These are phyloP conservation scores for Drosophila gaucha DNA, from an alignment of 2,888 invertebrate species.

Conservation along the genomic window DNA sequence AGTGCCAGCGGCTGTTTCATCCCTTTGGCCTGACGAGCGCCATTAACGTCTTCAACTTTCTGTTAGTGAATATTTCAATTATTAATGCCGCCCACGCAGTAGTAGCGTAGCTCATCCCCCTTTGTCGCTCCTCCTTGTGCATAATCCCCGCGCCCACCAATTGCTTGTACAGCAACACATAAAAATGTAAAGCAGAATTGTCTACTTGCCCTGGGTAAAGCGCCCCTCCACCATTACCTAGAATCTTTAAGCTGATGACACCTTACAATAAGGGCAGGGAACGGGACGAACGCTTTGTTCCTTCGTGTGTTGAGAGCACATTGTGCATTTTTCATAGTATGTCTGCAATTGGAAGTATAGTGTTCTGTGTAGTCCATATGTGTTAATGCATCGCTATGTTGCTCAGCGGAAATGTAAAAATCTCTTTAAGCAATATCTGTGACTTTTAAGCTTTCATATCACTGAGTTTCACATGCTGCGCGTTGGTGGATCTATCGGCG, in stretches of 20 bases:
- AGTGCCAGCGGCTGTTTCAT: slow-evolving; percentile 42
- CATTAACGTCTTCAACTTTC: slow-evolving; percentile 81
- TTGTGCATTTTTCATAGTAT: slow-evolving; percentile 77
- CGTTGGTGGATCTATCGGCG: slow-evolving; percentile 41
- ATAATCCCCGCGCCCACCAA: slow-evolving; percentile 18
- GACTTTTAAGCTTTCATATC: not conserved
- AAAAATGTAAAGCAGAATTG: slow-evolving; percentile 70
- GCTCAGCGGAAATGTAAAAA: not conserved
- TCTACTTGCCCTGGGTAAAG: slow-evolving; percentile 35
- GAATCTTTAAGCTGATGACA: slow-evolving; percentile 68
- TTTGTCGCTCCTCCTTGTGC: not conserved
- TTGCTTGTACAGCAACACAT: slow-evolving; percentile 54
- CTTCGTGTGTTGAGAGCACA: slow-evolving; percentile 63
- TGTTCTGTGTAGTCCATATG: slow-evolving; percentile 30
- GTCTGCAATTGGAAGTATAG: slow-evolving; percentile 58
- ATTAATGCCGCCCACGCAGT: slow-evolving; percentile 70
- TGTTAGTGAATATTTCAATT: slow-evolving; percentile 82
- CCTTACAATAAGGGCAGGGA: slow-evolving; percentile 12
- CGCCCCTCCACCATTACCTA: slow-evolving; percentile 19
- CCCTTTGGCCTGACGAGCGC: slow-evolving; percentile 63
- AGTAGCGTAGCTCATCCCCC: slow-evolving; percentile 3
- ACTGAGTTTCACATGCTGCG: not conserved
- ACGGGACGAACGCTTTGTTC: slow-evolving; percentile 21
- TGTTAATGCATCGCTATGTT: slow-evolving; percentile 26
- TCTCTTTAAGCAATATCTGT: not conserved